Evolutionary conservation across 1,140 invertebrate species (phyloP).

Genomic region (Drosophila bocqueti): DNA sequence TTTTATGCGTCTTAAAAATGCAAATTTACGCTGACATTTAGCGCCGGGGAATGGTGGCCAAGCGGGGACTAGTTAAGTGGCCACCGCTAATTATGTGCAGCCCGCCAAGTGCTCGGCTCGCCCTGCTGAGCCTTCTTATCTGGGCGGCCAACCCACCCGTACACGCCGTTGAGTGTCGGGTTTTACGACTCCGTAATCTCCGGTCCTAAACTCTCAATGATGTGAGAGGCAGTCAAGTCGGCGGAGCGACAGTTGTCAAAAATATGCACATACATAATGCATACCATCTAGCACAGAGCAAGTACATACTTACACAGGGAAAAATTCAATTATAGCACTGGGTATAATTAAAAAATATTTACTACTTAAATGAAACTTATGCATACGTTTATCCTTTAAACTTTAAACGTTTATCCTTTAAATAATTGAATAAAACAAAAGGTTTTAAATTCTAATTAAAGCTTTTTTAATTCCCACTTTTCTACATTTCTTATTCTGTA

Average conservation of each 20-base stretch:
- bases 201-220: slow-evolving; percentile 60
- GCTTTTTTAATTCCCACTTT: no score
- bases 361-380: neutral
- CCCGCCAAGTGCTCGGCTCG: slow-evolving; percentile 55
- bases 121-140: slow-evolving; percentile 45
- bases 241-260: slow-evolving; percentile 55
- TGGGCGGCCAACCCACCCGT: slow-evolving; percentile 22
- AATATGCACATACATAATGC: slow-evolving; percentile 53
- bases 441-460: neutral
- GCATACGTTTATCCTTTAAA: neutral
- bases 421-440: no score
- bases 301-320: slow-evolving; percentile 6
- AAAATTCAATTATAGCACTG: neutral
- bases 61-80: slow-evolving; percentile 56
- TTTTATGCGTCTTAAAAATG: slow-evolving; percentile 75
- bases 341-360: neutral
- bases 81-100: slow-evolving; percentile 75
- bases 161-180: slow-evolving; percentile 42
- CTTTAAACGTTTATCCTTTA: neutral
- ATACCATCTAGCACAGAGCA: slow-evolving; percentile 27
- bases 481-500: neutral
- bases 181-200: slow-evolving; percentile 73
- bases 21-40: slow-evolving; percentile 74
- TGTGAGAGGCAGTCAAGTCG: slow-evolving; percentile 50
- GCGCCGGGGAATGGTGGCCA: neutral